Percentiles rank a stretch among this genome's conserved stretches.
phyloP scores from a whole-genome alignment of 2,113 vertebrate species.

The Chelonoidis abingdonii region DNA sequence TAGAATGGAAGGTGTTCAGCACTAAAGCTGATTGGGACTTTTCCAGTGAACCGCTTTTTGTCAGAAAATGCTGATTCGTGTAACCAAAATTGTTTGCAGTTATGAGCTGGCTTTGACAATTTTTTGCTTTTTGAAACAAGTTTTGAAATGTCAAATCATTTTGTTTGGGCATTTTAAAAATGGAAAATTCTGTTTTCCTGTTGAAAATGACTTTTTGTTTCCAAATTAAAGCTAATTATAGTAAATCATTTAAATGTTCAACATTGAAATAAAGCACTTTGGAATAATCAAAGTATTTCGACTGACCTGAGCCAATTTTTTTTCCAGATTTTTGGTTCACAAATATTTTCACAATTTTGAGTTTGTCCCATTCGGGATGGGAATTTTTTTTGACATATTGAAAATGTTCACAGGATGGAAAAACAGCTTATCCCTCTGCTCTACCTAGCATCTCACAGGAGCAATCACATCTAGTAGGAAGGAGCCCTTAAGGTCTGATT shows the following conservation, averaged over 20 bases:
- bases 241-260: not conserved
- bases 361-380: not conserved
- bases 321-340: not conserved
- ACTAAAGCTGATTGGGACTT: not conserved
- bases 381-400: not conserved
- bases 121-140: not conserved
- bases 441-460: not conserved
- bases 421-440: not conserved
- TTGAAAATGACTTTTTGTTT: not conserved
- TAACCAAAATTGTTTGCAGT: not conserved
- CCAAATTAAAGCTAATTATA: not conserved
- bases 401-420: not conserved
- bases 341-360: not conserved
- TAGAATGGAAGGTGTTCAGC: not conserved
- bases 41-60: not conserved
- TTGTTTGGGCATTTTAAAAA: not conserved
- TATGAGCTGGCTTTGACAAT: not conserved
- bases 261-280: not conserved
- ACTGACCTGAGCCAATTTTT: not conserved
- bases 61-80: not conserved
- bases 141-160: not conserved
- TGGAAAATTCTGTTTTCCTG: not conserved
- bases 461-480: not conserved
- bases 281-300: not conserved
- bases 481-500: not conserved